Evolutionary conservation across 1,140 invertebrate genomes (phyloP).

Genomic region (Cydia splendana): DNA sequence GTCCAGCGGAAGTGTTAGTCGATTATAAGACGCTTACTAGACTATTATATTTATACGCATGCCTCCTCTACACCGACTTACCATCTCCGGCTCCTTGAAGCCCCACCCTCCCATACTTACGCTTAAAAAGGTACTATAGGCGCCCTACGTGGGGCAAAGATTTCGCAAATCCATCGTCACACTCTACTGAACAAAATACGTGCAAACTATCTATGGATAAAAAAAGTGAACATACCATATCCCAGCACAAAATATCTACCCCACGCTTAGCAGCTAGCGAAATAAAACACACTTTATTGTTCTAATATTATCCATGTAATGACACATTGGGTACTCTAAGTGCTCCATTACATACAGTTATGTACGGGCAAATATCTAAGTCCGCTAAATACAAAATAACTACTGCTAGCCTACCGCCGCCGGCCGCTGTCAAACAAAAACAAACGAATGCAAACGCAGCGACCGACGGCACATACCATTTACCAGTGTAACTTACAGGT

Average conservation of each 20-base stretch:
- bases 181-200: conserved; percentile 47
- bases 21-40: conserved; percentile 48
- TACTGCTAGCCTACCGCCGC: conserved; percentile 59
- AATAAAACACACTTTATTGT: conserved; percentile 76
- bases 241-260: conserved; percentile 58
- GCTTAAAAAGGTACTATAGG: conserved; percentile 30
- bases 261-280: conserved; percentile 52
- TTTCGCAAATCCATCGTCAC: conserved; percentile 34
- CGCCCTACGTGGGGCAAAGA: conserved; percentile 43
- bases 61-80: conserved; percentile 51
- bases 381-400: conserved; percentile 54
- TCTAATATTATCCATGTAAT: conserved; percentile 78
- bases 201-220: conserved; percentile 60
- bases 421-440: conserved; percentile 36
- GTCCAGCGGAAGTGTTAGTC: conserved; percentile 47
- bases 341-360: conserved; percentile 65
- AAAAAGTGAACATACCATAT: conserved; percentile 54
- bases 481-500: conserved; percentile 61
- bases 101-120: conserved; percentile 31
- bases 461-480: conserved; percentile 47
- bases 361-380: conserved; percentile 58
- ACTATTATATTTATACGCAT: conserved; percentile 49
- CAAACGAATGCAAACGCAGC: conserved; percentile 35
- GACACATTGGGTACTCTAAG: conserved; percentile 70
- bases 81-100: conserved; percentile 32